These are phyloP conservation scores for Argyrosomus regius DNA, from an alignment of 2,797 vertebrate species.

Conservation along the genomic window DNA sequence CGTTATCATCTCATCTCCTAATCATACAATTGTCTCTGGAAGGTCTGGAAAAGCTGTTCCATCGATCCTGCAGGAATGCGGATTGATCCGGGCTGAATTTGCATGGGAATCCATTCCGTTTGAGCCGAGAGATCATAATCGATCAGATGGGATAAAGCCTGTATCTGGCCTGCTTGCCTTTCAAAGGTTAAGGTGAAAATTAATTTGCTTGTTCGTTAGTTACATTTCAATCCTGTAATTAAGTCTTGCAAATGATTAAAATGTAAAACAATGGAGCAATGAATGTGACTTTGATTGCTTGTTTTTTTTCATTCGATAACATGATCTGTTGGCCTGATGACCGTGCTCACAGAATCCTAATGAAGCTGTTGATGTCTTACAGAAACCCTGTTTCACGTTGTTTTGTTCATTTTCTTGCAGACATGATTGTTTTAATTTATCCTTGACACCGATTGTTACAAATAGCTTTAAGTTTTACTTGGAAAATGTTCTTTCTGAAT, in stretches of 20 bases:
- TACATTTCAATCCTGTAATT: conserved; percentile 79
- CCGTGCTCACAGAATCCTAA: conserved; percentile 59
- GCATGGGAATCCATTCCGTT: conserved; percentile 81
- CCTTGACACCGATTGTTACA: not conserved
- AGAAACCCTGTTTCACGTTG: conserved; percentile 17
- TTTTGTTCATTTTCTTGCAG: conserved; percentile 6
- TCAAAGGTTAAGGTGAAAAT: conserved; percentile 84
- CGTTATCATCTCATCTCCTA: conserved; percentile 58
- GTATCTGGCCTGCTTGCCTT: conserved; percentile 56
- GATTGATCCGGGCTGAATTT: conserved; percentile 78
- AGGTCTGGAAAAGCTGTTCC: conserved; percentile 62
- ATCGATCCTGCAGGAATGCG: conserved; percentile 63
- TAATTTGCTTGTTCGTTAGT: conserved; percentile 82
- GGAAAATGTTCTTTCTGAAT: not conserved
- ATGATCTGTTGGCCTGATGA: conserved; percentile 61
- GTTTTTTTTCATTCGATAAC: conserved; percentile 63
- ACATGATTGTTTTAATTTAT: not conserved
- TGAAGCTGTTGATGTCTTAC: conserved; percentile 39
- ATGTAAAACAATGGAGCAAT: conserved; percentile 77
- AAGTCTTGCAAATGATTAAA: conserved; percentile 77
- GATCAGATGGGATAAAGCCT: conserved; percentile 76
- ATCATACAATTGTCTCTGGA: conserved; percentile 55
- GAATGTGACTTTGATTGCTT: conserved; percentile 82
- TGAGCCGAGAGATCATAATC: conserved; percentile 74
- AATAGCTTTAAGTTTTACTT: not conserved